A percentile compares a stretch with the other conserved stretches of the same genome.
phyloP scores from a whole-genome alignment of 2,888 invertebrate species.

The Siphlonurus alternatus region DNA sequence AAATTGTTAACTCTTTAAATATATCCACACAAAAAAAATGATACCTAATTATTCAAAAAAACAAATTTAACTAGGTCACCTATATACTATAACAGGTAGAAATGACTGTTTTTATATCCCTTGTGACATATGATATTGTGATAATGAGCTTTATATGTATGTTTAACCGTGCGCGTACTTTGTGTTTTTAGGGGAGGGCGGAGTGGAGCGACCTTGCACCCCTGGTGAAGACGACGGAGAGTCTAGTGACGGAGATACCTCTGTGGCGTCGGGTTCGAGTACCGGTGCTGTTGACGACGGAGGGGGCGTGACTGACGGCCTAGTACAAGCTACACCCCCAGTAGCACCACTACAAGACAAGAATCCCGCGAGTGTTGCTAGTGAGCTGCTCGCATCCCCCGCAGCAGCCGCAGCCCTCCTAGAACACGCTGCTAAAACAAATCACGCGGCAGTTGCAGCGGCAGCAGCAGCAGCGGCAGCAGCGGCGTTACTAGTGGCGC shows the following conservation, averaged over 20 bases:
- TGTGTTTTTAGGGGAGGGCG: constrained; percentile 44
- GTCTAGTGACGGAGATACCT: not conserved
- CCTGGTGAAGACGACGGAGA: not conserved
- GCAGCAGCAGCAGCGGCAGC: not conserved
- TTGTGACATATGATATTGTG: no score
- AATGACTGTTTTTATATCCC: no score
- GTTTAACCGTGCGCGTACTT: no score
- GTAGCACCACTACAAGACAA: not conserved
- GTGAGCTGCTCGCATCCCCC: not conserved
- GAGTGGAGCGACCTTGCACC: constrained; percentile 23
- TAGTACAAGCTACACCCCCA: not conserved
- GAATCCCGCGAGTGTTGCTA: not conserved
- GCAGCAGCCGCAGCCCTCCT: not conserved
- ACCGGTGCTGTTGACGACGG: not conserved
- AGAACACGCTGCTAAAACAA: not conserved
- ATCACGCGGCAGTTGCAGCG: not conserved
- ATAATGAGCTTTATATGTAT: no score
- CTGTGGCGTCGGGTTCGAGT: not conserved
- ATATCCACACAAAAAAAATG: no score
- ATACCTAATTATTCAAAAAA: no score
- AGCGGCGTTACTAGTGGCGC: not conserved
- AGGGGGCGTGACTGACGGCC: not conserved
- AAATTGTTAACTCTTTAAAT: no score
- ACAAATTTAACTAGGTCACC: no score
- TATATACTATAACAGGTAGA: no score